These are phyloP conservation scores for Drosophila merina DNA, from an alignment of 2,888 invertebrate genomes.

Conservation along the genomic window DNA sequence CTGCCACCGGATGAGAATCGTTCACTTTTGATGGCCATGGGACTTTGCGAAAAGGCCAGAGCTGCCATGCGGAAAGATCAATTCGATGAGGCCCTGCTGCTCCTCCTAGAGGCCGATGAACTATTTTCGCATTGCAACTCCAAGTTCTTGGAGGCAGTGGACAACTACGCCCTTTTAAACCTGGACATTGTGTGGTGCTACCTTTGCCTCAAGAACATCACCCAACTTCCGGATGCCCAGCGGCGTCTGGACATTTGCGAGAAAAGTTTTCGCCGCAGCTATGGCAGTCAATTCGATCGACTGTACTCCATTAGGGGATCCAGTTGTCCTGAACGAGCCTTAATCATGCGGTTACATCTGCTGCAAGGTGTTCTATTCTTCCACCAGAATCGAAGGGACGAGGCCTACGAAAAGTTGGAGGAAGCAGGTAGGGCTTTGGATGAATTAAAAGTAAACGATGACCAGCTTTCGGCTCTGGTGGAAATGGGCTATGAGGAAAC, in stretches of 20 bases:
- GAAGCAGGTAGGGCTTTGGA: constrained; percentile 87
- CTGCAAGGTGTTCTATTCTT: constrained; percentile 92
- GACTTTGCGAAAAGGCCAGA: constrained; percentile 92
- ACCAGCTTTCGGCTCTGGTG: constrained; percentile 84
- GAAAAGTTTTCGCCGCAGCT: constrained; percentile 87
- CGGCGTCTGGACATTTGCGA: constrained; percentile 88
- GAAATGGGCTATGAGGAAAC: constrained; percentile 88
- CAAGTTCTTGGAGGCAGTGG: constrained; percentile 87
- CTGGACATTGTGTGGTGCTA: constrained; percentile 96
- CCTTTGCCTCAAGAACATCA: constrained; percentile 88
- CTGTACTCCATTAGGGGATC: constrained; percentile 86
- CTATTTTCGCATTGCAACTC: constrained; percentile 86
- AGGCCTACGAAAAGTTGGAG: constrained; percentile 86
- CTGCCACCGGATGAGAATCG: constrained; percentile 89
- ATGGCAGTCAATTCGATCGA: constrained; percentile 88
- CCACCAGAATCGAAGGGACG: constrained; percentile 89
- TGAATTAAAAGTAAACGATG: constrained; percentile 86
- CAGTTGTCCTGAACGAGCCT: constrained; percentile 87
- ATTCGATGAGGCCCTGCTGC: constrained; percentile 88
- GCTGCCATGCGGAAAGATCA: constrained; percentile 87
- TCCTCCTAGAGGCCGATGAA: constrained; percentile 91
- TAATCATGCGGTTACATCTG: constrained; percentile 91
- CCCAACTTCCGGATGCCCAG: constrained; percentile 90
- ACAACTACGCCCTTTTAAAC: constrained; percentile 93
- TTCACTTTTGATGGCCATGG: constrained; percentile 90